Percentiles rank a stretch among this genome's conserved stretches.
phyloP scores from a whole-genome alignment of 2,797 vertebrate species.

The Aldrovandia affinis region DNA sequence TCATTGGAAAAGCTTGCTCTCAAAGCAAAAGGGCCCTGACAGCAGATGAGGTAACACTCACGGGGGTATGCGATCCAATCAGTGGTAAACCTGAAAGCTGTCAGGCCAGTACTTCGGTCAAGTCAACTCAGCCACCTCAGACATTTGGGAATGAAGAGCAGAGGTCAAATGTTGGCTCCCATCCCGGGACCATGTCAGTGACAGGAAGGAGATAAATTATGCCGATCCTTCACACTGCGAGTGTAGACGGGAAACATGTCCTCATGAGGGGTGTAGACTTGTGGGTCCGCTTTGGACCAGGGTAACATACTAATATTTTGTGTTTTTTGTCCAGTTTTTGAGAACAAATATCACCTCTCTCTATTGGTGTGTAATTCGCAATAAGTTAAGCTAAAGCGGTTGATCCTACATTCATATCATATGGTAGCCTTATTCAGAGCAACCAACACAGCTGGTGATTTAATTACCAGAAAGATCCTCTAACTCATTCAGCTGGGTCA shows the following conservation, averaged over 20 bases:
- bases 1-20: conserved; percentile 28
- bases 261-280: not conserved
- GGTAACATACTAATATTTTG: not conserved
- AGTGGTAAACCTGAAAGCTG: not conserved
- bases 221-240: not conserved
- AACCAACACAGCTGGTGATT: not conserved
- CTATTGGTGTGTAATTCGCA: not conserved
- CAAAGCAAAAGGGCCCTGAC: not conserved
- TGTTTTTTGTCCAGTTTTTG: not conserved
- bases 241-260: not conserved
- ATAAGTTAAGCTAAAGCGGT: not conserved
- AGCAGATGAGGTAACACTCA: not conserved
- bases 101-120: not conserved
- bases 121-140: not conserved
- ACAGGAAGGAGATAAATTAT: not conserved
- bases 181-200: not conserved
- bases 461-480: not conserved
- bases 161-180: not conserved
- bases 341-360: not conserved
- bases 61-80: not conserved
- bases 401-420: not conserved
- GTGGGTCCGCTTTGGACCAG: not conserved
- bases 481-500: not conserved
- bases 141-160: not conserved
- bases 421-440: not conserved